phyloP scores from a whole-genome alignment of 1,140 invertebrate species.

The Cecropterus lyciades region DNA sequence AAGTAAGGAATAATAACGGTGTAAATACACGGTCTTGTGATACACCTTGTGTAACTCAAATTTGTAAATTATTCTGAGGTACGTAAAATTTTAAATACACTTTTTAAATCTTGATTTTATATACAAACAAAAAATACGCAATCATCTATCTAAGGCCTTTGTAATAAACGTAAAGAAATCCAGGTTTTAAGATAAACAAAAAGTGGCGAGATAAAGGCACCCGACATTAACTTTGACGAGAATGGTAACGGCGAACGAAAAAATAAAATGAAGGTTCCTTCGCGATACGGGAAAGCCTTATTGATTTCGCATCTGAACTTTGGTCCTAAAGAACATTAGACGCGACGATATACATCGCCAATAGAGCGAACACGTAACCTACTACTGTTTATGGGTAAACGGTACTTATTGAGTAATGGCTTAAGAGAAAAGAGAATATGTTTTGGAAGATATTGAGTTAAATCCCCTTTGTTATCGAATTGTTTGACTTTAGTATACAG shows the following conservation, averaged over 20 bases:
- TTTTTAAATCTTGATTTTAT: too few relatives aligned
- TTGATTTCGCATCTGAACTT: conserved; percentile 32
- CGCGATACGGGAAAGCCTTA: conserved; percentile 21
- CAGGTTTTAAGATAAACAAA: conserved; percentile 25
- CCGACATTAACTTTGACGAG: conserved; percentile 22
- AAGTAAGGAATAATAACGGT: not conserved
- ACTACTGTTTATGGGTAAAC: not conserved
- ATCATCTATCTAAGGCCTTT: conserved; percentile 20
- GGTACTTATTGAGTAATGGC: too few relatives aligned
- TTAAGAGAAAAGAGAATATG: too few relatives aligned
- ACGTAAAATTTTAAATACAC: too few relatives aligned
- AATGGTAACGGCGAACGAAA: conserved; percentile 19
- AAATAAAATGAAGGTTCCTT: conserved; percentile 18
- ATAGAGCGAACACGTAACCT: conserved; percentile 16
- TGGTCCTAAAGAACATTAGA: conserved; percentile 18
- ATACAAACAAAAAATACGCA: not conserved
- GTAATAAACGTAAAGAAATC: conserved; percentile 15
- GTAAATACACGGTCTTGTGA: not conserved
- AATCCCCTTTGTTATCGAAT: too few relatives aligned
- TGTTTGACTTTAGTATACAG: too few relatives aligned
- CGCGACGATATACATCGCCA: conserved; percentile 29
- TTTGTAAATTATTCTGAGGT: too few relatives aligned
- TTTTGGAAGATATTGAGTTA: too few relatives aligned
- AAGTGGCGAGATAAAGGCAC: conserved; percentile 16
- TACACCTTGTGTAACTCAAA: too few relatives aligned